Percentiles rank a stretch among this genome's conserved stretches.
These are phyloP conservation scores for Calyptommatus sinebrachiatus DNA, from an alignment of 2,113 vertebrate genomes.

Conservation along the genomic window DNA sequence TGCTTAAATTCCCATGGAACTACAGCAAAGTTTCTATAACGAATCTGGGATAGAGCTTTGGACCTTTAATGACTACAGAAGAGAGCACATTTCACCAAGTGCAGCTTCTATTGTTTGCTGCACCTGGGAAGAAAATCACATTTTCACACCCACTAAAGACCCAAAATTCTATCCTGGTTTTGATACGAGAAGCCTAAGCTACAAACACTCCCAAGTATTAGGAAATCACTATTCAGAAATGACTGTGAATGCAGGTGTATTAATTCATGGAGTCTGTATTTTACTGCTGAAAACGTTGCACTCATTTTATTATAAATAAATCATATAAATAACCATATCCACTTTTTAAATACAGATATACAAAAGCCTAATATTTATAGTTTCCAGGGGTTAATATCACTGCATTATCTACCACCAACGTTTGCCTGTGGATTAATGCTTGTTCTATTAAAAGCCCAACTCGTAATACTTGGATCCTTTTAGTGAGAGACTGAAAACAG, in stretches of 20 bases:
- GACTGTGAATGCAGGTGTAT: background rate
- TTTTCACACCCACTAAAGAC: no score
- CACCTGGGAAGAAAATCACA: no score
- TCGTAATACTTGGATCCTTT: slow-evolving; percentile 14
- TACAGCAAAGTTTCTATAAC: no score
- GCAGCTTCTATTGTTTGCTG: no score
- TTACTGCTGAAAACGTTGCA: background rate
- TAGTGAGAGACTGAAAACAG: slow-evolving; percentile 23
- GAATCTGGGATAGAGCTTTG: no score
- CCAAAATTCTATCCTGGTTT: no score
- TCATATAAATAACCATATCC: slow-evolving; percentile 31
- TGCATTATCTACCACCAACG: background rate
- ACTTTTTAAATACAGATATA: slow-evolving; percentile 33
- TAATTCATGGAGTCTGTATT: slow-evolving; percentile 4
- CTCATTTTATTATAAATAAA: slow-evolving; percentile 46
- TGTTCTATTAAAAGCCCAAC: background rate
- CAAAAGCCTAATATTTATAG: slow-evolving; percentile 20
- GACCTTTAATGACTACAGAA: no score
- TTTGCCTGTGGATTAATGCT: background rate
- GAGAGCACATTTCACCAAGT: no score
- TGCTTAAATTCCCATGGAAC: no score
- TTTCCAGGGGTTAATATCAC: slow-evolving; percentile 11
- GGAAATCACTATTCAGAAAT: background rate
- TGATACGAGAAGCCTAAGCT: no score
- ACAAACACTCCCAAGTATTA: no score